Evolutionary conservation across 1,140 invertebrate genomes (phyloP), one percentile per base, ranked within the genome.

Genomic region (Ganaspis sp.): DNA sequence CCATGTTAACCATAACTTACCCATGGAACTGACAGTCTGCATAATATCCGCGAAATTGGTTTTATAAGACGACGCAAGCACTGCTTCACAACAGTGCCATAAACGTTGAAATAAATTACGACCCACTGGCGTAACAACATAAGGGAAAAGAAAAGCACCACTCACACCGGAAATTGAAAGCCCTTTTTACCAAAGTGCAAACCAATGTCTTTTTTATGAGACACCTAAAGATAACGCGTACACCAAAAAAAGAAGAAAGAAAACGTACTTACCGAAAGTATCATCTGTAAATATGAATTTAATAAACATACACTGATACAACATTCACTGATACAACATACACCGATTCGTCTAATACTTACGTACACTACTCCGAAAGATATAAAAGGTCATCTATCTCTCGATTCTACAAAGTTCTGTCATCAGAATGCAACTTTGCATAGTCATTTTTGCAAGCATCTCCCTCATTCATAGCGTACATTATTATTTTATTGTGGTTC

Each of bases 11-110:
- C 85, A 89, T 90, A 90, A 90, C 83, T 90, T 88, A 88, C 82
- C 83, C 83, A 85, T 85, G 83, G 86, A 85, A 89, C 86, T 90
- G 89, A 90, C 89, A 90, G 88, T 86, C 89, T 90, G 88, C 89
- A 90, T 90, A 90, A 90, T 90, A 89, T 83, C 88, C 89, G 89
- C 88, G 87, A 90, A 90, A 90, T 90, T 90, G 89, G 88, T 90
- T 90, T 89, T 90, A 90, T 89, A 90, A 90, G 88, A 88, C 86
- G 88, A 87, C 85, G 87, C 85, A 86, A 87, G 85, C 87, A 85
- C 84, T 84, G 86, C 84, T 85, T 89, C 86, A 87, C 88, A 88
- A 89, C 88, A 89, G 88, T 89, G 88, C 88, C 86, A 88, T 90
- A 90, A 90, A 90, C 85, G 89, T 85, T 78, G 81, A 84, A 81